Base-by-base conservation (phyloP, 2,113 vertebrate genomes). In the Abramis brama region DNA sequence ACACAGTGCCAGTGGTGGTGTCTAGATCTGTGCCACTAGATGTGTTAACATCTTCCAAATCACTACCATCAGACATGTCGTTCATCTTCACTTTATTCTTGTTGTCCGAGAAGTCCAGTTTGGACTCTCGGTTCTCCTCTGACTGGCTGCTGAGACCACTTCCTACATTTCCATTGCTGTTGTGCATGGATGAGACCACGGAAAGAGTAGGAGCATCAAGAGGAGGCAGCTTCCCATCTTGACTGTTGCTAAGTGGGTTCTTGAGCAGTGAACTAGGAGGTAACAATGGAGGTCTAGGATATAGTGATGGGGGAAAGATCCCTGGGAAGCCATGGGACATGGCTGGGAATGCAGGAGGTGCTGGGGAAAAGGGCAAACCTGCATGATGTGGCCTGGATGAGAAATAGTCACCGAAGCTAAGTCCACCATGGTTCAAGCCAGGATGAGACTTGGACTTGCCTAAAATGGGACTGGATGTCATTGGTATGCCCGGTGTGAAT, bases 31-130 rank as follows among this genome's bases (percentile, higher is more conserved):
- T 99, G 55, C 98, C 98, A 0, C 97, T 99, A 39, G 98, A 99
- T 6, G 97, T 99, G 88, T 99, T 99, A 89, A 99, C 90, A 0
- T 99, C 98, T 94, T 99, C 98, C n/a, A 99, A 96, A 94, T 99
- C 98, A 1, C 98, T 99, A 82, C 96, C 97, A 0, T 99, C 98
- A 0, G 98, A 99, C 93, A 97, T 84, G 87, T 99, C 98, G 0
- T 95, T 96, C 92, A 96, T 94, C 94, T 98, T 96, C 13, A 95
- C 93, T 93, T 97, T 98, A 88, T 94, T 92, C 92, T 98, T 97
- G 62, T 92, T 91, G 52, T 97, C 95, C 50, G 93, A 84, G 64
- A 95, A 95, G 70, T 97, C 96, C 89, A 96, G 90, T 92, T 92
- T 94, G 89, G 88, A 91, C 57, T 97, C 96, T 0, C 94, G 95